A percentile compares a stretch with the other conserved stretches of the same genome.
Evolutionary conservation across 2,888 invertebrate species (phyloP).

Genomic region (Pollenia amentaria): DNA sequence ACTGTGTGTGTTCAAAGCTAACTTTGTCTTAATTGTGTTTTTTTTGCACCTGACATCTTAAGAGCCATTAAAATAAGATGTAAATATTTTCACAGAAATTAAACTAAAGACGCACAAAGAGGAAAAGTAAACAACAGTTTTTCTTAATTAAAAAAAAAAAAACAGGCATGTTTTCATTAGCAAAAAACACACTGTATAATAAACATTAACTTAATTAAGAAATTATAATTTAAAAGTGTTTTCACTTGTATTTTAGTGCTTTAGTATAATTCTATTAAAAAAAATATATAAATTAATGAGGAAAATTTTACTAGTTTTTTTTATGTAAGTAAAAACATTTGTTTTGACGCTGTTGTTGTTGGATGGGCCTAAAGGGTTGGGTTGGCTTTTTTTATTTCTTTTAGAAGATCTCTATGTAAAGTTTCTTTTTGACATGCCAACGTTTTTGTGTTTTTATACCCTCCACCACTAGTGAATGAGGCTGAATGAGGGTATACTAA

Average conservation of each 20-base stretch:
- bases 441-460: neutral
- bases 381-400: neutral
- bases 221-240: conserved; percentile 59
- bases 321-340: conserved; percentile 20
- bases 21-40: neutral
- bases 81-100: conserved; percentile 39
- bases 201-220: conserved; percentile 69
- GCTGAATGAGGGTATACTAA: too few species aligned
- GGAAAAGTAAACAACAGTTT: neutral
- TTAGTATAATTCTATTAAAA: neutral
- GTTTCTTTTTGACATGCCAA: neutral
- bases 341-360: neutral
- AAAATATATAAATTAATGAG: conserved; percentile 19
- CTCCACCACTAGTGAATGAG: too few species aligned
- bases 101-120: neutral
- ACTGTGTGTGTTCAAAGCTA: neutral
- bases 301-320: conserved; percentile 21
- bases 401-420: neutral
- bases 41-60: neutral
- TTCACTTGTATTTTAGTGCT: conserved; percentile 37
- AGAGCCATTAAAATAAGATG: conserved; percentile 51
- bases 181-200: conserved; percentile 1
- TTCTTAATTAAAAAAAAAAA: conserved; percentile 24
- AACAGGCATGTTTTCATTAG: conserved; percentile 35
- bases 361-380: conserved; percentile 32